These are phyloP conservation scores for Drosophila leonis DNA, from an alignment of 2,888 invertebrate genomes.

Conservation along the genomic window DNA sequence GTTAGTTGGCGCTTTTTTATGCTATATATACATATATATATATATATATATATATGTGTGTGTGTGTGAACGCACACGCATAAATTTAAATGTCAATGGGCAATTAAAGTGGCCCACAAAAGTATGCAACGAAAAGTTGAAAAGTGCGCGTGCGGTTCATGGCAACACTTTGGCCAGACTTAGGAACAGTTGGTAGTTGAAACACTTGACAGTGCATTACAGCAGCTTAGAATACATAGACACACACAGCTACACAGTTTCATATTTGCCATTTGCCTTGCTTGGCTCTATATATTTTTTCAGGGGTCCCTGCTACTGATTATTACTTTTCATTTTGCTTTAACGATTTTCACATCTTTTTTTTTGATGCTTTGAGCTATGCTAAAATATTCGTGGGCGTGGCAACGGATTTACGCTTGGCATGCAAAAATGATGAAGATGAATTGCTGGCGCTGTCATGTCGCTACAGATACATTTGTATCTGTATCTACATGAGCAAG, in stretches of 20 bases:
- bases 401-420: conserved; percentile 70
- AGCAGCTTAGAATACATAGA: conserved; percentile 40
- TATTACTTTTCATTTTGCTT: conserved; percentile 76
- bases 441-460: conserved; percentile 61
- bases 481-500: conserved; percentile 20
- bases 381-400: conserved; percentile 51
- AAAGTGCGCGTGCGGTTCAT: conserved; percentile 36
- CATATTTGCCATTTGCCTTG: conserved; percentile 17
- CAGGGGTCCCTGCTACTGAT: conserved; percentile 54
- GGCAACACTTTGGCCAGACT: conserved; percentile 27
- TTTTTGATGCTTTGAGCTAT: conserved; percentile 21
- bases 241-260: conserved; percentile 8
- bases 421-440: conserved; percentile 76
- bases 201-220: conserved; percentile 60
- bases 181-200: conserved; percentile 43
- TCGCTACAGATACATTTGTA: conserved; percentile 40
- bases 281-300: not conserved
- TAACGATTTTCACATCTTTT: conserved; percentile 61
- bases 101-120: conserved; percentile 75
- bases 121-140: conserved; percentile 71
- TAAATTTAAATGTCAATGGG: conserved; percentile 75
- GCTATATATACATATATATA: not conserved
- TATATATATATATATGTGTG: not conserved
- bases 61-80: conserved; percentile 28
- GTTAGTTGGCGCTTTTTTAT: conserved; percentile 43